Percentiles rank a stretch among this genome's conserved stretches.
Conservation (phyloP, 2,888 invertebrate species). For the Lithophane semibrunnea region DNA sequence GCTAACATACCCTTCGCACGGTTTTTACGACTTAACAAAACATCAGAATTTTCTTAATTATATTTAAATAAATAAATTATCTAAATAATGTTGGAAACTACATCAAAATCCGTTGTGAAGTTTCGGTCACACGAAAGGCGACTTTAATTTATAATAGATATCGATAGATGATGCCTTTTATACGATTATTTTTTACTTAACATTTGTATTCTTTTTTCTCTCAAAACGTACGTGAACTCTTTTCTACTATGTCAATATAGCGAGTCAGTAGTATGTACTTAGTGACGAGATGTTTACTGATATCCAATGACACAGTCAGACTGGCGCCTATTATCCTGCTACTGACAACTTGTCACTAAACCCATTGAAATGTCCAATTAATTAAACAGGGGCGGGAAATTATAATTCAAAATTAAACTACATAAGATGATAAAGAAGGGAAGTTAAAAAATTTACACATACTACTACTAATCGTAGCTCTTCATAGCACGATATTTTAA, state of each 20-base stretch:
- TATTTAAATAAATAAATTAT: not conserved
- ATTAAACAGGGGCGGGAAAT: not conserved
- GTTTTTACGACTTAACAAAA: no score
- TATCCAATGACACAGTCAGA: slow-evolving; percentile 28
- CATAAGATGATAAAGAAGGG: not conserved
- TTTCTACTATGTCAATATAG: slow-evolving; percentile 18
- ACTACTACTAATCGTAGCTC: no score
- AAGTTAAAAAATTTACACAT: no score
- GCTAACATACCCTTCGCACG: no score
- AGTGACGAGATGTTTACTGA: slow-evolving; percentile 39
- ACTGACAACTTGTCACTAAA: slow-evolving; percentile 5
- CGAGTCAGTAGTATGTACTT: slow-evolving; percentile 3
- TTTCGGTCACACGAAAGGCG: not conserved
- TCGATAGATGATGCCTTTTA: not conserved
- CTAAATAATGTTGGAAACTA: not conserved
- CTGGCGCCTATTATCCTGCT: slow-evolving; percentile 29
- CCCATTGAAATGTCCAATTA: not conserved
- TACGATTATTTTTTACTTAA: not conserved
- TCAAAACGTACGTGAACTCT: not conserved
- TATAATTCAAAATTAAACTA: not conserved
- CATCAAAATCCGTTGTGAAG: not conserved
- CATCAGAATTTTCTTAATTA: no score
- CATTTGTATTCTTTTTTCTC: not conserved
- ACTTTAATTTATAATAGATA: not conserved
- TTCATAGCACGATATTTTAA: not conserved